Evolutionary conservation across 1,140 invertebrate species (phyloP).

Genomic region (Rhynchophorus ferrugineus): DNA sequence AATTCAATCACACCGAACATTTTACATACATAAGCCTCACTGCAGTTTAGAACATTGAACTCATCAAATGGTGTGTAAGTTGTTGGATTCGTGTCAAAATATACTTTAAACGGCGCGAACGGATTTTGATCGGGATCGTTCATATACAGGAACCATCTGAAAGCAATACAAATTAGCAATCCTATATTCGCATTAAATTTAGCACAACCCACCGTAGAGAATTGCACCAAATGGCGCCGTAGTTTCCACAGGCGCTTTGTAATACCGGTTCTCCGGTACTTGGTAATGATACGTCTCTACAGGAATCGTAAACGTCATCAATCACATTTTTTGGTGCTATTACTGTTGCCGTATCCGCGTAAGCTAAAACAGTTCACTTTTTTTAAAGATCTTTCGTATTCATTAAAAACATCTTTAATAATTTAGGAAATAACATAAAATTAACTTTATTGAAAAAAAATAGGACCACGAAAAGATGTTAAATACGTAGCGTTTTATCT

Average conservation of each 20-base stretch:
- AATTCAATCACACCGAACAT: too few relatives aligned
- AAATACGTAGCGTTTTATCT: too few relatives aligned
- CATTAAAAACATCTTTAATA: too few relatives aligned
- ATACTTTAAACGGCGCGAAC: conserved; percentile 59
- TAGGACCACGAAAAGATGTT: too few relatives aligned
- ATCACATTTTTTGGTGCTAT: conserved; percentile 53
- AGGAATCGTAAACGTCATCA: conserved; percentile 58
- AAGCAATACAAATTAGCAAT: too few relatives aligned
- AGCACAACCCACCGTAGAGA: conserved; percentile 40
- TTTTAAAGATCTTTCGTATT: too few relatives aligned
- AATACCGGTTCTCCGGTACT: conserved; percentile 60
- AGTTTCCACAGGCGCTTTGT: conserved; percentile 59
- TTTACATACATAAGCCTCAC: conserved; percentile 46
- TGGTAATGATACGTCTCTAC: conserved; percentile 53
- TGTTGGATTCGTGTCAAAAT: conserved; percentile 44
- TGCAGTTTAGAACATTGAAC: conserved; percentile 48
- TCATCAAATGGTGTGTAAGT: conserved; percentile 45
- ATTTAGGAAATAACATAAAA: background rate
- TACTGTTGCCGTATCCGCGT: background rate
- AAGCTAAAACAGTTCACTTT: conserved; percentile 18
- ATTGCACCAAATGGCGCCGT: conserved; percentile 51
- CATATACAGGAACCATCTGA: conserved; percentile 20
- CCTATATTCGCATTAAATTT: conserved; percentile 44
- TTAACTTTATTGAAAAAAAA: background rate
- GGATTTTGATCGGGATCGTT: conserved; percentile 39